Percentiles rank a stretch among this genome's conserved stretches.
Evolutionary conservation across 1,140 invertebrate species (phyloP).

Genomic region (Heliconius himera): DNA sequence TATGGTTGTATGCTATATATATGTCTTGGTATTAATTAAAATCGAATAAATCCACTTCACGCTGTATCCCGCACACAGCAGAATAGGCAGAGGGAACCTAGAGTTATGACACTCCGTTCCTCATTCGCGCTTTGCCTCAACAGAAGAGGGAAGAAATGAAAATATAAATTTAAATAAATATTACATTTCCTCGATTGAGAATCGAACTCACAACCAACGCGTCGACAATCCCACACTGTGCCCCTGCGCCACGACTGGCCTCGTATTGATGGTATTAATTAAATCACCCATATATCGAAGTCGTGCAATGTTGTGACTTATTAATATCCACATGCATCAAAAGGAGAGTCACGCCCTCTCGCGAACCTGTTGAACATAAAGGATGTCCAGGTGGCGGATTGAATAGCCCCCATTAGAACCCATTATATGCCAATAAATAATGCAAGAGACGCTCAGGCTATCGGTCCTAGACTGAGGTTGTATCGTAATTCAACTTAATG

Average conservation of each 20-base stretch:
- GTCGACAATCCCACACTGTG: too few species aligned
- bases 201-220: too few species aligned
- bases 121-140: too few species aligned
- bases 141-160: too few species aligned
- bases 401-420: constrained; percentile 74
- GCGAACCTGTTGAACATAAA: constrained; percentile 54
- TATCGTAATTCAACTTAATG: constrained; percentile 65
- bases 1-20: constrained; percentile 50
- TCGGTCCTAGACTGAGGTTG: constrained; percentile 59
- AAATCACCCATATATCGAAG: constrained; percentile 63
- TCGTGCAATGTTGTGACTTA: constrained; percentile 59
- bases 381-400: constrained; percentile 71
- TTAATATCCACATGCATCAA: constrained; percentile 69
- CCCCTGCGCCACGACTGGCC: too few species aligned
- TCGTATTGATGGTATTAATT: constrained; percentile 47
- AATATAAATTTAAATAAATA: too few species aligned
- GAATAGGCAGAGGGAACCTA: too few species aligned
- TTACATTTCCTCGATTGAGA: too few species aligned
- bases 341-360: constrained; percentile 41
- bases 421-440: constrained; percentile 78
- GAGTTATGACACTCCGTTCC: too few species aligned
- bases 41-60: too few species aligned
- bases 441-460: constrained; percentile 62
- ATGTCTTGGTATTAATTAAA: constrained; percentile 71
- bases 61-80: too few species aligned